Conservation (phyloP, 2,888 invertebrate genomes). For the Pseudanteris insignis region DNA sequence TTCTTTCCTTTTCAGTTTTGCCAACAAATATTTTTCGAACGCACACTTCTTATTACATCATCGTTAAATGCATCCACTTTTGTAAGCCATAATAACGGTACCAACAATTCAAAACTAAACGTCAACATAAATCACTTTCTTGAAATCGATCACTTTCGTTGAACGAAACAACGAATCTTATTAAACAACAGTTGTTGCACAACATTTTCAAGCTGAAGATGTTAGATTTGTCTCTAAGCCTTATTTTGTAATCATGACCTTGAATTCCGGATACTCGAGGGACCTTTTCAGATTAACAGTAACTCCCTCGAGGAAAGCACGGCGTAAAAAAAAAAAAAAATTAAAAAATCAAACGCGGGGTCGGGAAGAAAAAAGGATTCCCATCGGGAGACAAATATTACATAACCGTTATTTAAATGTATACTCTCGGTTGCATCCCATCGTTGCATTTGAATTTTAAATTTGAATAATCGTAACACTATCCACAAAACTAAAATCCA, state of each 20-base stretch:
- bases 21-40: too few species aligned
- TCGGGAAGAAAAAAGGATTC: neutral
- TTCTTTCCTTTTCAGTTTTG: too few species aligned
- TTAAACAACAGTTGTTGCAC: slow-evolving; percentile 14
- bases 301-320: neutral
- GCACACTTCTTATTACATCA: too few species aligned
- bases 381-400: neutral
- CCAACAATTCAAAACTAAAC: slow-evolving; percentile 5
- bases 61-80: too few species aligned
- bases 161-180: slow-evolving; percentile 22
- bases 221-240: too few species aligned
- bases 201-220: slow-evolving; percentile 1
- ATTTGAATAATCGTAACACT: too few species aligned
- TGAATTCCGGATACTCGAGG: slow-evolving; percentile 4
- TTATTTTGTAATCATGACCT: slow-evolving; percentile 20
- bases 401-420: too few species aligned
- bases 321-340: too few species aligned
- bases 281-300: neutral
- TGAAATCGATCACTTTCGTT: slow-evolving; percentile 22
- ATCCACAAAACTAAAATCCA: too few species aligned
- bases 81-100: slow-evolving; percentile 21
- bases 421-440: too few species aligned
- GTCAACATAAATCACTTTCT: slow-evolving; percentile 22
- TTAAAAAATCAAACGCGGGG: too few species aligned
- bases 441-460: too few species aligned